Evolutionary conservation across 2,797 vertebrate species (phyloP).

Genomic region (Eulemur coronatus): DNA sequence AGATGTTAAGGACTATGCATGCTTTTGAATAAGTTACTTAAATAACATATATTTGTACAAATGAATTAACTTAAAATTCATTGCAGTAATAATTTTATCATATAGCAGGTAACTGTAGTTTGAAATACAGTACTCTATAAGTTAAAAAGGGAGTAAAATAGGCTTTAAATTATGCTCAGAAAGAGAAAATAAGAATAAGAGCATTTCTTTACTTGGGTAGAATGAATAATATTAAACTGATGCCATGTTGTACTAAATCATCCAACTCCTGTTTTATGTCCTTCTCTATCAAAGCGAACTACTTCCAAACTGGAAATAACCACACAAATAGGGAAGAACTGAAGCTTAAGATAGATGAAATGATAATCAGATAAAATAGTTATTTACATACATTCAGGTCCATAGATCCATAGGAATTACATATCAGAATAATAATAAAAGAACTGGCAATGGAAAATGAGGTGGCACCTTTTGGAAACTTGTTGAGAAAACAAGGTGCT

Average conservation of each 20-base stretch:
- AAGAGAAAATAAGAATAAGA: not conserved
- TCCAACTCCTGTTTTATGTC: not conserved
- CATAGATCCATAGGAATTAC: not conserved
- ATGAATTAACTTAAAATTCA: conserved; percentile 4
- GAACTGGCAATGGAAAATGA: not conserved
- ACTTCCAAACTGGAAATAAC: not conserved
- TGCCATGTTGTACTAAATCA: not conserved
- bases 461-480: not conserved
- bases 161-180: not conserved
- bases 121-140: not conserved
- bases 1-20: not conserved
- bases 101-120: not conserved
- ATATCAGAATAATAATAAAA: not conserved
- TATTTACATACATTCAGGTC: not conserved
- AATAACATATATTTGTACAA: not conserved
- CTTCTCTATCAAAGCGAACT: not conserved
- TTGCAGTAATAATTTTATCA: not conserved
- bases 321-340: not conserved
- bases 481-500: not conserved
- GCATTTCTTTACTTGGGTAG: not conserved
- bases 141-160: not conserved
- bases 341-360: not conserved
- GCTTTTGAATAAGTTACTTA: not conserved
- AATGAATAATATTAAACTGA: not conserved
- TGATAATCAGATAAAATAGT: not conserved